phyloP scores from a whole-genome alignment of 2,797 vertebrate genomes.

The Taeniopygia guttata region DNA sequence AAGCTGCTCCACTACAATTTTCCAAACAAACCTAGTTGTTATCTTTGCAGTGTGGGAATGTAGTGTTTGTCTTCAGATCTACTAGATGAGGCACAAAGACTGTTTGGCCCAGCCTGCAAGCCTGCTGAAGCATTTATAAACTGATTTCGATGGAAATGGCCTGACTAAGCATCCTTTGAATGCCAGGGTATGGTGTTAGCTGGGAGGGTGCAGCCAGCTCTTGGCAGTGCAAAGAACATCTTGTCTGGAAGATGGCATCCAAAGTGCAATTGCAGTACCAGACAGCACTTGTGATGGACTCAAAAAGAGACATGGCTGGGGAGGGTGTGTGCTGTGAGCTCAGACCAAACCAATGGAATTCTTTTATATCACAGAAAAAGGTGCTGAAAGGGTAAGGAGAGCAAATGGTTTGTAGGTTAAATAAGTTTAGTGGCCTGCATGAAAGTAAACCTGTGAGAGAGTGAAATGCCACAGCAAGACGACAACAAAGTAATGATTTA shows the following conservation, averaged over 20 bases:
- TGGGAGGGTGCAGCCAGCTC: background rate
- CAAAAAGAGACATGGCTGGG: background rate
- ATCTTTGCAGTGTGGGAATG: background rate
- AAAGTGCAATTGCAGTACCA: fast-evolving
- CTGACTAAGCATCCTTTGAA: background rate
- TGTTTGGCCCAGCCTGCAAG: background rate
- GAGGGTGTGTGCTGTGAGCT: background rate
- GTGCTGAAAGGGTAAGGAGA: background rate
- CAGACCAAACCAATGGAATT: background rate
- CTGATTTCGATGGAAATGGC: background rate
- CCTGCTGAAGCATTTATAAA: background rate
- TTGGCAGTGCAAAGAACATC: background rate
- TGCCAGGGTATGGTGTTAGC: background rate
- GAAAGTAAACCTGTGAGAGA: background rate
- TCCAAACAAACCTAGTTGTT: background rate
- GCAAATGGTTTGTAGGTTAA: background rate
- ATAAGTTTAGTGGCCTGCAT: background rate
- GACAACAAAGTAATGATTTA: background rate
- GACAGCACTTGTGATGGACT: background rate
- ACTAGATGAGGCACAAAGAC: background rate
- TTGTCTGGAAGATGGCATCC: background rate
- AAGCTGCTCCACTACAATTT: background rate
- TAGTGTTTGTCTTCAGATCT: background rate
- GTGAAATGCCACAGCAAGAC: background rate
- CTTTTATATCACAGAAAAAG: background rate